A percentile compares a stretch with the other conserved stretches of the same genome.
These are phyloP conservation scores for Drosophila mimica DNA, from an alignment of 2,888 invertebrate species.

Conservation along the genomic window DNA sequence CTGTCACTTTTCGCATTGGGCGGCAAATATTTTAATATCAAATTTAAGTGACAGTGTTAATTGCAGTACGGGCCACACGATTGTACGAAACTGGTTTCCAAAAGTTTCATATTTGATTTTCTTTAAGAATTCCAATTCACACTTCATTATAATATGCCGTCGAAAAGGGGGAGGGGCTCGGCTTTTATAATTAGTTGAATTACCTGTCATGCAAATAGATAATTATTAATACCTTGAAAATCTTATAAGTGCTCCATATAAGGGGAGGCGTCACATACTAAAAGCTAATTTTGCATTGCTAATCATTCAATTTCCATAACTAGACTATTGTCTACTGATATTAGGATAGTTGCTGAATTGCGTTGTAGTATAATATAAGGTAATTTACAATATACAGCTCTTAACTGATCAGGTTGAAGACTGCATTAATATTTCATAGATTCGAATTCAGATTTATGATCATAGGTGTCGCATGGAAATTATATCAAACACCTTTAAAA, in stretches of 20 bases:
- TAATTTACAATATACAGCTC: background rate
- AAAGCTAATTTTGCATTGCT: constrained; percentile 5
- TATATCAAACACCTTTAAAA: background rate
- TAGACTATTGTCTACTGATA: constrained; percentile 13
- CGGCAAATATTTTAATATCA: constrained; percentile 70
- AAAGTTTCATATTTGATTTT: constrained; percentile 52
- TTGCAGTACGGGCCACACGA: constrained; percentile 33
- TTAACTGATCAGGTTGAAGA: background rate
- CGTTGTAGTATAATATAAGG: background rate
- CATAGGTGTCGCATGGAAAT: background rate
- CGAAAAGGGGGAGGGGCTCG: background rate
- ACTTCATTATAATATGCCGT: constrained; percentile 18
- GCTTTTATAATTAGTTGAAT: constrained; percentile 21
- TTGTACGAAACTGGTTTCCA: constrained; percentile 61
- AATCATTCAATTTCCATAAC: constrained; percentile 37
- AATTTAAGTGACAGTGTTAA: constrained; percentile 61
- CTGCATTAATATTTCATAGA: no score
- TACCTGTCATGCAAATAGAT: constrained; percentile 37
- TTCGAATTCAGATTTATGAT: no score
- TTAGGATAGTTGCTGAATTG: background rate
- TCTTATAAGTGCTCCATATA: background rate
- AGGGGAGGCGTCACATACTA: constrained; percentile 13
- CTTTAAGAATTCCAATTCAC: constrained; percentile 35
- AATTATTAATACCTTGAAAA: constrained; percentile 16
- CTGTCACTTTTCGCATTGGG: constrained; percentile 43